Evolutionary conservation across 2,888 invertebrate species (phyloP), one percentile per base, ranked within the genome.

Genomic region (Helleia helle): DNA sequence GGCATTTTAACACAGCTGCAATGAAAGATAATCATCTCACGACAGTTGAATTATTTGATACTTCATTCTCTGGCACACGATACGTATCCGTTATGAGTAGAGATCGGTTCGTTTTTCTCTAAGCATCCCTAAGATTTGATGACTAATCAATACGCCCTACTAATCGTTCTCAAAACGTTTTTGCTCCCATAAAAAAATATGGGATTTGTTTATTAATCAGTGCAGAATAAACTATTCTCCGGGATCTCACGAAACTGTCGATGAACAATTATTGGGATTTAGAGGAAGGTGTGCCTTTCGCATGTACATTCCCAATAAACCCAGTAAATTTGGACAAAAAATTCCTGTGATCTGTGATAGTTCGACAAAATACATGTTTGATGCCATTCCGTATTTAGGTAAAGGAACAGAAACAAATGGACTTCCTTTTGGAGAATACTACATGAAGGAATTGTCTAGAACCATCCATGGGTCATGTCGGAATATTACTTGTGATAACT

Each of bases 271-370:
- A 22, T 17, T 52, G 8, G 41, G n/a, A n/a, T n/a, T n/a, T n/a
- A n/a, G n/a, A n/a, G n/a, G n/a, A n/a, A n/a, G n/a, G n/a, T n/a
- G n/a, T n/a, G n/a, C n/a, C n/a, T n/a, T n/a, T n/a, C n/a, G n/a
- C n/a, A n/a, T n/a, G n/a, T 47, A 47, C 12, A 48, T 50, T 1
- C 43, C 43, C 5, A 46, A 46, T 24, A 48, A 48, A 17, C 48
- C 51, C 1, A 39, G 18, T 26, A 46, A 51, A 43, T 65, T 66
- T 47, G 58, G 59, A 0, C 45, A 63, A 7, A 63, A 62, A 51
- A 45, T 63, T n/a, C n/a, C n/a, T n/a, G n/a, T n/a, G n/a, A n/a
- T n/a, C n/a, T n/a, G 54, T 38, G 57, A 61, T 44, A 36, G 34
- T 27, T 18, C 38, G 4, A 50, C 57, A 5, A 52, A 53, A 26